Conservation (phyloP, 2,888 invertebrate species). For the Eilema griseolum region DNA sequence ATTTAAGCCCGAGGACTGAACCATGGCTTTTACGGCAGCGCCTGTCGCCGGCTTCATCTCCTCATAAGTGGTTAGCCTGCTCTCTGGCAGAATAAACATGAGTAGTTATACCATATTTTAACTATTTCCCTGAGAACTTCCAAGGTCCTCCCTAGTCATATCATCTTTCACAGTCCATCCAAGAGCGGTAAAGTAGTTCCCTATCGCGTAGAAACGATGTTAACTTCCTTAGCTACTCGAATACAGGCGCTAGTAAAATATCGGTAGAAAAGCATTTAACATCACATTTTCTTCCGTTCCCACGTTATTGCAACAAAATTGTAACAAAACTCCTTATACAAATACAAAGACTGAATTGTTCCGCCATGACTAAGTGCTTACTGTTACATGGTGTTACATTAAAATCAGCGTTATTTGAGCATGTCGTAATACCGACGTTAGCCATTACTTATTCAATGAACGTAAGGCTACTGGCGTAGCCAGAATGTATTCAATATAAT, state of each 20-base stretch:
- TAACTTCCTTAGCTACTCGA: not conserved
- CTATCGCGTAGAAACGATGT: too few relatives aligned
- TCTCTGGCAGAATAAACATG: too few relatives aligned
- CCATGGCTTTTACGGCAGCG: too few relatives aligned
- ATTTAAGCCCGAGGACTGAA: too few relatives aligned
- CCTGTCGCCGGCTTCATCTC: too few relatives aligned
- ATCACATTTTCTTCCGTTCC: slow-evolving; percentile 26
- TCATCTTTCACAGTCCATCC: too few relatives aligned
- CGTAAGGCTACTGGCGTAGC: slow-evolving; percentile 28
- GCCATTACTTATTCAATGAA: slow-evolving; percentile 33
- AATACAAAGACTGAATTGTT: slow-evolving; percentile 44
- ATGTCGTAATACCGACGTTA: slow-evolving; percentile 37
- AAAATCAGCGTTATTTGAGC: slow-evolving; percentile 59
- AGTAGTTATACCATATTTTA: too few relatives aligned
- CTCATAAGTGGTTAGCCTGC: too few relatives aligned
- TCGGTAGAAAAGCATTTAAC: not conserved
- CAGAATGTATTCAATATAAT: not conserved
- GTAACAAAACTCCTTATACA: slow-evolving; percentile 43
- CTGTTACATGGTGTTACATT: slow-evolving; percentile 49
- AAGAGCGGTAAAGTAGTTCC: too few relatives aligned
- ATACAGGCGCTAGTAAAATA: not conserved
- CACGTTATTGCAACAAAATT: slow-evolving; percentile 41
- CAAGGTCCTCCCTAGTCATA: too few relatives aligned
- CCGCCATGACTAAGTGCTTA: slow-evolving; percentile 53
- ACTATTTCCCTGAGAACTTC: too few relatives aligned